These are phyloP conservation scores for Euglossa dilemma DNA, from an alignment of 1,140 invertebrate species.

Conservation along the genomic window DNA sequence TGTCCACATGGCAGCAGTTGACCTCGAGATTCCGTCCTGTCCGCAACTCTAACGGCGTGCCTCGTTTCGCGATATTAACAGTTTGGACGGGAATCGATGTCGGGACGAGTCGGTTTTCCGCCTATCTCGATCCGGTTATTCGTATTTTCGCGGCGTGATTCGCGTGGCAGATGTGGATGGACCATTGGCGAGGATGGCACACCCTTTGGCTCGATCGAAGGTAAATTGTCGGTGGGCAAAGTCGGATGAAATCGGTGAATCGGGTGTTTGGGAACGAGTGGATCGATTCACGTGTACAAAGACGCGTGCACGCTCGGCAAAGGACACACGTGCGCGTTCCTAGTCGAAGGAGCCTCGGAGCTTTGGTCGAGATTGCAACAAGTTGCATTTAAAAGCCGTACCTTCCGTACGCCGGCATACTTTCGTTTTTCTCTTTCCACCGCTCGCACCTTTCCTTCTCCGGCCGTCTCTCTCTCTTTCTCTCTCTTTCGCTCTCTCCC, in stretches of 20 bases:
- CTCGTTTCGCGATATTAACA: neutral
- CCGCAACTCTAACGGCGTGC: neutral
- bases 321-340: conserved; percentile 38
- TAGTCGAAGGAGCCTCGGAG: conserved; percentile 46
- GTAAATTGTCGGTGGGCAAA: neutral
- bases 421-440: conserved; percentile 50
- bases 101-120: too few relatives aligned
- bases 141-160: too few relatives aligned
- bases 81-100: too few relatives aligned
- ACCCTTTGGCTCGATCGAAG: neutral
- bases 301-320: conserved; percentile 2
- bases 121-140: too few relatives aligned
- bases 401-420: conserved; percentile 53
- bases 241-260: too few relatives aligned
- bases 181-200: too few relatives aligned
- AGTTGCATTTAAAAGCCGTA: conserved; percentile 74
- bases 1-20: neutral
- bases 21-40: neutral
- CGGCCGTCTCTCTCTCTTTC: neutral
- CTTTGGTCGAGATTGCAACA: conserved; percentile 71
- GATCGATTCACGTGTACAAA: neutral
- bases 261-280: too few relatives aligned
- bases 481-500: too few relatives aligned
- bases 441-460: conserved; percentile 3
- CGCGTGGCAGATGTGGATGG: too few relatives aligned